Percentiles rank a stretch among this genome's conserved stretches.
These are phyloP conservation scores for Canis aureus DNA, from an alignment of 2,113 vertebrate genomes.

Conservation along the genomic window DNA sequence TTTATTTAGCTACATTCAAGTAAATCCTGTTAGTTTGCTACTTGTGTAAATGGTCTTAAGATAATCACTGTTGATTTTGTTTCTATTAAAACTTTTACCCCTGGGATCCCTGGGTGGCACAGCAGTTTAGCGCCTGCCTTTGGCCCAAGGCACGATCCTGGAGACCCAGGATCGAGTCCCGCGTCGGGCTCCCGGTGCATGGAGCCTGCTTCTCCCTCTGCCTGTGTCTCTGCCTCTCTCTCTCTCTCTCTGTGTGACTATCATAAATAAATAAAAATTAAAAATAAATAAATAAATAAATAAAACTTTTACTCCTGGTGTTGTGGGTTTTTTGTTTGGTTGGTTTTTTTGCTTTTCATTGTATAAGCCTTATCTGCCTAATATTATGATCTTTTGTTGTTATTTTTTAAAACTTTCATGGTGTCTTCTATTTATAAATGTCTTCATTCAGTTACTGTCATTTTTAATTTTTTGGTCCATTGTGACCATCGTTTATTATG, in stretches of 20 bases:
- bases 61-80: neutral
- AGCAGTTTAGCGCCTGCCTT: too few relatives aligned
- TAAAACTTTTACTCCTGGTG: neutral
- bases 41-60: neutral
- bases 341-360: constrained; percentile 34
- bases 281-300: too few relatives aligned
- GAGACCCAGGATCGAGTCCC: too few relatives aligned
- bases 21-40: constrained; percentile 33
- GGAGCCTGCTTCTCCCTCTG: too few relatives aligned
- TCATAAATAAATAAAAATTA: too few relatives aligned
- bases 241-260: too few relatives aligned
- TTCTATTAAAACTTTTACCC: neutral
- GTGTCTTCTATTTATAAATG: neutral
- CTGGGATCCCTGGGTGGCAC: neutral
- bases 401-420: neutral
- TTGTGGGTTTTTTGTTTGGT: neutral
- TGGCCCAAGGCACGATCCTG: too few relatives aligned
- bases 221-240: too few relatives aligned
- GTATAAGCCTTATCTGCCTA: neutral
- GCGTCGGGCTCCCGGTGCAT: too few relatives aligned
- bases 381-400: neutral
- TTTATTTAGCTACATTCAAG: constrained; percentile 18
- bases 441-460: neutral
- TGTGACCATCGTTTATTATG: constrained; percentile 21
- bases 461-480: neutral